Percentiles rank a stretch among this genome's conserved stretches.
Evolutionary conservation across 1,140 invertebrate genomes (phyloP).

Genomic region (Drosophila kepulauana): DNA sequence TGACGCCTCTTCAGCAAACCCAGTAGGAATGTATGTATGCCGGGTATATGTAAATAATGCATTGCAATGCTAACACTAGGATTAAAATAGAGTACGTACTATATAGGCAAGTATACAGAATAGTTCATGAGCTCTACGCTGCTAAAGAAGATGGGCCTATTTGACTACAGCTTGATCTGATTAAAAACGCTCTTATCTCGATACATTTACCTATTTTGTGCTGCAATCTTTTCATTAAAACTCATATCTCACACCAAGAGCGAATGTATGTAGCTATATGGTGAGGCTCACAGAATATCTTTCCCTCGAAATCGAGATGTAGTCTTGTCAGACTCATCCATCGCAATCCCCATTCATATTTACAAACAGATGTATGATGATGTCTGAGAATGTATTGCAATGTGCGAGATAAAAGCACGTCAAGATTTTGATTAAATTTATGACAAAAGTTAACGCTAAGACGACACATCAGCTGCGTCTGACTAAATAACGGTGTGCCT

Average conservation of each 20-base stretch:
- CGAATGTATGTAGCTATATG: background rate
- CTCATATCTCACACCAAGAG: conserved; percentile 5
- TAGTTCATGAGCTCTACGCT: background rate
- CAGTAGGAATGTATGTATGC: background rate
- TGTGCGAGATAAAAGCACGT: conserved; percentile 47
- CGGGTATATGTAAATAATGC: background rate
- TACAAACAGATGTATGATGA: conserved; percentile 6
- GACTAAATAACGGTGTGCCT: conserved; percentile 19
- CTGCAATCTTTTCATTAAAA: conserved; percentile 56
- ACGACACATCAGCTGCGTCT: conserved; percentile 37
- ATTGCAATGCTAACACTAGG: background rate
- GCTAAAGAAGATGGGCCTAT: background rate
- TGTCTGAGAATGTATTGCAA: conserved; percentile 8
- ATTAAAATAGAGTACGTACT: background rate
- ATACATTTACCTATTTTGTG: conserved; percentile 44
- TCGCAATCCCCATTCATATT: conserved; percentile 11
- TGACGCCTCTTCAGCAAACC: background rate
- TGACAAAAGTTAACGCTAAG: conserved; percentile 68
- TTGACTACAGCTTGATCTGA: background rate
- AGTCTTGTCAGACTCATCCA: background rate
- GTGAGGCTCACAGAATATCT: background rate
- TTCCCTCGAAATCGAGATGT: conserved; percentile 13
- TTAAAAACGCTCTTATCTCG: conserved; percentile 22
- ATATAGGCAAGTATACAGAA: background rate
- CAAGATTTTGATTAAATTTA: conserved; percentile 80